A percentile compares a stretch with the other conserved stretches of the same genome.
Evolutionary conservation across 2,797 vertebrate genomes (phyloP).

Genomic region (Aeoliscus strigatus): DNA sequence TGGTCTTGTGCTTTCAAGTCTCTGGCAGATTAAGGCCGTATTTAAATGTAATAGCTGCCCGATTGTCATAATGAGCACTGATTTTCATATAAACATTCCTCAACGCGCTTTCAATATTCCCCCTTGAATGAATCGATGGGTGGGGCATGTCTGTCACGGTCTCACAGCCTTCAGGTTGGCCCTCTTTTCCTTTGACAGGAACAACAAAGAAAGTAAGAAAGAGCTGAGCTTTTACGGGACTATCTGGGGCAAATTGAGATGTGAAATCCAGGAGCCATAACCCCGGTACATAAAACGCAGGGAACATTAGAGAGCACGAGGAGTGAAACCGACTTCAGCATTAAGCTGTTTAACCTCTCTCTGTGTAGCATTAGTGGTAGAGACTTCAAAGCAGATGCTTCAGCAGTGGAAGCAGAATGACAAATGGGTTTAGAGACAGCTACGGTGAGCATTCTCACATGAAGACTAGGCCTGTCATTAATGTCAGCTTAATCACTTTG

Average conservation of each 20-base stretch:
- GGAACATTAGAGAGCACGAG: conserved; percentile 68
- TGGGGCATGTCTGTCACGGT: conserved; percentile 51
- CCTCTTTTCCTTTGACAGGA: conserved; percentile 49
- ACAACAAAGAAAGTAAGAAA: conserved; percentile 58
- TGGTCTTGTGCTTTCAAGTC: conserved; percentile 25
- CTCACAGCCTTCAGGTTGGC: conserved; percentile 34
- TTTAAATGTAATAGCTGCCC: conserved; percentile 31
- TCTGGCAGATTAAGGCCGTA: conserved; percentile 24
- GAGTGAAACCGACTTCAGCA: conserved; percentile 75
- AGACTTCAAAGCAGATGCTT: conserved; percentile 79
- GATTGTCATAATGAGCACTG: conserved; percentile 18
- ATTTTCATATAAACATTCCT: conserved; percentile 49
- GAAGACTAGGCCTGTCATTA: conserved; percentile 76
- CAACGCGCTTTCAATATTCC: conserved; percentile 32
- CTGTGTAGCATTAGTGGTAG: conserved; percentile 74
- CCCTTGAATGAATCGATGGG: conserved; percentile 41
- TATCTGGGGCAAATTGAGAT: conserved; percentile 72
- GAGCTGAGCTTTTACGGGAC: conserved; percentile 49
- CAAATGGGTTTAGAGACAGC: conserved; percentile 72
- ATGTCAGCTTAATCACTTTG: conserved; percentile 80
- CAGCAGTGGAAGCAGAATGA: conserved; percentile 69
- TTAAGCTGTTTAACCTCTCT: conserved; percentile 81
- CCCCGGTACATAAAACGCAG: conserved; percentile 57
- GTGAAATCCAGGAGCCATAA: conserved; percentile 70
- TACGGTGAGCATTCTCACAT: conserved; percentile 67